These are phyloP conservation scores for Enteromius viviparus DNA, from an alignment of 2,797 vertebrate genomes.

Conservation along the genomic window DNA sequence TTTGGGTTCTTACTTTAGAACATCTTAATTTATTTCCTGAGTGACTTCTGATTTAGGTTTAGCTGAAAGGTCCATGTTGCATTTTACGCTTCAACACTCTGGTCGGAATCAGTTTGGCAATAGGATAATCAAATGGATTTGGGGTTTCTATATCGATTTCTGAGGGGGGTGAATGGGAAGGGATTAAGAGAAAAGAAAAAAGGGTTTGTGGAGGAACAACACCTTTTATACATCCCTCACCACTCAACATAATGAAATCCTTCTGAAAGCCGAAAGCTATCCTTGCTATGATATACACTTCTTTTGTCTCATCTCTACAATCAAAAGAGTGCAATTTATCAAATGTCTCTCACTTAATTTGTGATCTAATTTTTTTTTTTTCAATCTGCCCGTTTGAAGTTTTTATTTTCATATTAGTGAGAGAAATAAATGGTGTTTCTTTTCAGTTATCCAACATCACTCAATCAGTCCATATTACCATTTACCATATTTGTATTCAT, in stretches of 20 bases:
- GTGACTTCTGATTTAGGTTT: slow-evolving; percentile 10
- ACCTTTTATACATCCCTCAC: slow-evolving; percentile 27
- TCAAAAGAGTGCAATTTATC: neutral
- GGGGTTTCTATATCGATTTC: slow-evolving; percentile 36
- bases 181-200: slow-evolving; percentile 22
- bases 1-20: neutral
- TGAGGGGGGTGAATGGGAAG: slow-evolving; percentile 26
- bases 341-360: neutral
- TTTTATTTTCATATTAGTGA: neutral
- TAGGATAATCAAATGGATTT: slow-evolving; percentile 44
- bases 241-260: slow-evolving; percentile 41
- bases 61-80: slow-evolving; percentile 12
- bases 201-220: slow-evolving; percentile 42
- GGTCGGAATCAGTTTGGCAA: slow-evolving; percentile 11
- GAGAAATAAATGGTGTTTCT: neutral
- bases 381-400: neutral
- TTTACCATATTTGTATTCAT: neutral
- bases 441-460: neutral
- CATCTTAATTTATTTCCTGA: slow-evolving; percentile 20
- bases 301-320: neutral
- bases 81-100: slow-evolving; percentile 25
- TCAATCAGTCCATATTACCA: neutral
- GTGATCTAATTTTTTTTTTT: neutral
- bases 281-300: slow-evolving; percentile 9
- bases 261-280: slow-evolving; percentile 24